Base-by-base conservation (phyloP, 2,113 vertebrate genomes). In the Vidua macroura region DNA sequence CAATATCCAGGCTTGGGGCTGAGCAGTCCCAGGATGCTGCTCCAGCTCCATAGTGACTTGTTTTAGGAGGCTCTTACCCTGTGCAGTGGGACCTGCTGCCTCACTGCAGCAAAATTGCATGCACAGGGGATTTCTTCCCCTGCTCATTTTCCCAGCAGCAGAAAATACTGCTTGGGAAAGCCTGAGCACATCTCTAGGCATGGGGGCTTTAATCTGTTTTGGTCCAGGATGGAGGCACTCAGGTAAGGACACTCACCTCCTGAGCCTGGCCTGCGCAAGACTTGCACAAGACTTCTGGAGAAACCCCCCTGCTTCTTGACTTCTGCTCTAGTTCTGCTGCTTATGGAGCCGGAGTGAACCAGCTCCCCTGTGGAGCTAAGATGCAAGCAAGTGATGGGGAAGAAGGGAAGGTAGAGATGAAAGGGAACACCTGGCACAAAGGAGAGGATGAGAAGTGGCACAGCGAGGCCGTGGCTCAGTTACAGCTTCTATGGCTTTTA, bases 401-500 rank as follows among this genome's bases (percentile, higher is more conserved):
- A 72, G 64, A 77, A 13, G 28, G 53, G 28, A 90, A 83, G 44
- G n/a, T 56, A 44, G 66, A 81, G 44, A 75, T 78, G 93, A 93
- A 95, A 96, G 62, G 19, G 39, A 87, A 93, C 58, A 93, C 80
- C 48, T 49, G 59, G 60, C 1, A 1, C 21, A 0, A 6, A 84
- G 79, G 6, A 15, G 52, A 27, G 68, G 24, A 83, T 28, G 73
- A 81, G 52, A 92, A 55, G 53, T 41, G 51, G 49, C 83, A 90
- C 7, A 2, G 44, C 0, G 0, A 88, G 80, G 62, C 80, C 69
- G 13, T 3, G 17, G 90, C 83, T 97, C 95, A 91, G 43, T 97
- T 97, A 95, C 96, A 93, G 60, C 51, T 90, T 83, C 88, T 88
- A 76, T 23, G 27, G 69, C 90, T 37, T 91, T 92, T 97, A 96